phyloP scores from a whole-genome alignment of 2,888 invertebrate species.

The Miltochrista miniata region DNA sequence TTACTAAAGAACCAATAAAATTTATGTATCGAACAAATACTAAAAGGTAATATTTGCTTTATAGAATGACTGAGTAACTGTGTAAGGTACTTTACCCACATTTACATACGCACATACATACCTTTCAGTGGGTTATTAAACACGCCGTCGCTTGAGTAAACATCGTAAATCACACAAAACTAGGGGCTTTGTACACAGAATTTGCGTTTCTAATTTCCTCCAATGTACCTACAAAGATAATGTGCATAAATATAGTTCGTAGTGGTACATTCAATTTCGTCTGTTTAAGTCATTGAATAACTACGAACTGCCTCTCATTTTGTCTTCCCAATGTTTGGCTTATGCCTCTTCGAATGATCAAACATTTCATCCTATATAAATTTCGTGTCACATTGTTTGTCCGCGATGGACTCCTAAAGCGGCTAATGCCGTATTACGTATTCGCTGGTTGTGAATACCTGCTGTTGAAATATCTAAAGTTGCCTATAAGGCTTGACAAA shows the following conservation, averaged over 20 bases:
- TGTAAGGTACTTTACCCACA: constrained; percentile 49
- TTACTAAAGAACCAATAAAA: neutral
- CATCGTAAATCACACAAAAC: constrained; percentile 74
- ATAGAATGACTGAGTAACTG: constrained; percentile 21
- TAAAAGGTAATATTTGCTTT: no score
- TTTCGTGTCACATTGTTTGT: no score
- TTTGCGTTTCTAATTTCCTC: constrained; percentile 71
- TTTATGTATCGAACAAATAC: neutral
- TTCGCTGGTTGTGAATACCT: no score
- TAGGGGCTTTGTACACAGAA: constrained; percentile 63
- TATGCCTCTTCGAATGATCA: no score
- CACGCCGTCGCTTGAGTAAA: constrained; percentile 65
- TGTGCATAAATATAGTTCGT: neutral
- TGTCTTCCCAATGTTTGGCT: no score
- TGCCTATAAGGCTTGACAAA: no score
- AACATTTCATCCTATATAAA: no score
- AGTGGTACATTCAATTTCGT: neutral
- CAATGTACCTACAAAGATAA: constrained; percentile 24
- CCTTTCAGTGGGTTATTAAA: constrained; percentile 70
- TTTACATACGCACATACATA: constrained; percentile 58
- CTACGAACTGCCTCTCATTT: neutral
- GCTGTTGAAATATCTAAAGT: no score
- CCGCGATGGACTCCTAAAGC: no score
- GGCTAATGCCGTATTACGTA: no score
- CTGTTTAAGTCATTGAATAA: neutral